phyloP scores from a whole-genome alignment of 2,113 vertebrate genomes.

The Cochlearius cochlearius region DNA sequence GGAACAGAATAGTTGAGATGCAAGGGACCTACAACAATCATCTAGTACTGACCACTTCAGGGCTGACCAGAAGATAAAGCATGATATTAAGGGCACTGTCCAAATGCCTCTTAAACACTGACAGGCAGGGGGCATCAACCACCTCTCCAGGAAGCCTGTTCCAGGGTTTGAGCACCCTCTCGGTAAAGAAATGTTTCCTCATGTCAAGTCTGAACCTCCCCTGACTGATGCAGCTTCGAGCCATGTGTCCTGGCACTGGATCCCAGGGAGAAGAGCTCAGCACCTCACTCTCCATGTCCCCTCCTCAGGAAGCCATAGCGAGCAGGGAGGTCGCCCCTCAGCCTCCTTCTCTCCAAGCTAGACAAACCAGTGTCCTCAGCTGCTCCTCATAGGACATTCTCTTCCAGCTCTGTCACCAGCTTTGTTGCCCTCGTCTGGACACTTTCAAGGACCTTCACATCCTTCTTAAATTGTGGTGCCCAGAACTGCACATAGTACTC shows the following conservation, averaged over 20 bases:
- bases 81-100: not conserved
- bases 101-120: not conserved
- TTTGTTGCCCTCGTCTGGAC: not conserved
- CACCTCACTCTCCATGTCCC: not conserved
- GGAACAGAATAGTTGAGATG: not conserved
- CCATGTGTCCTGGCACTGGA: not conserved
- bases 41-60: not conserved
- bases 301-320: not conserved
- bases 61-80: not conserved
- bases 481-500: not conserved
- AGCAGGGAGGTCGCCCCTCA: not conserved
- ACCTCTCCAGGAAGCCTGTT: not conserved
- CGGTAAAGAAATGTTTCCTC: not conserved
- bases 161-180: not conserved
- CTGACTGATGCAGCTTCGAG: not conserved
- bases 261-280: not conserved
- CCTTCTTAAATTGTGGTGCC: too few relatives aligned
- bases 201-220: not conserved
- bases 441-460: not conserved
- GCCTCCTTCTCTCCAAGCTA: not conserved
- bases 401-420: not conserved
- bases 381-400: not conserved
- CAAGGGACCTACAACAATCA: not conserved
- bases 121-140: not conserved
- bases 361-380: not conserved